Percentiles rank a stretch among this genome's conserved stretches.
Conservation (phyloP, 2,113 vertebrate genomes). For the Xyliphius kryptos region DNA sequence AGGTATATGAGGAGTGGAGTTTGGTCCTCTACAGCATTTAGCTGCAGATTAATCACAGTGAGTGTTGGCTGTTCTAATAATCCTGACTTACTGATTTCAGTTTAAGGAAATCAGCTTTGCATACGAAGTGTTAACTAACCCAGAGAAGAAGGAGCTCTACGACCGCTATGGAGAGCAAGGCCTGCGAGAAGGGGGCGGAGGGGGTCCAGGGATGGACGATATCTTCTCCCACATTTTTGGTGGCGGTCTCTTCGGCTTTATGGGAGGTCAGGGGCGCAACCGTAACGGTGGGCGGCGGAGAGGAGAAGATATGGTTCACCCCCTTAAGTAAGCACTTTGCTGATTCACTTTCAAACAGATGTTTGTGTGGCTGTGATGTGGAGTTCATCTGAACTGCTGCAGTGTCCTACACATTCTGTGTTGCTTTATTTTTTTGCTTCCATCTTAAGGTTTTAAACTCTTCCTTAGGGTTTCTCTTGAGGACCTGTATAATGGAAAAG, state of each 20-base stretch:
- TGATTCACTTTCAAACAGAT: background rate
- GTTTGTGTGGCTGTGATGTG: too few species aligned
- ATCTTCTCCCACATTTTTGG: constrained; percentile 99
- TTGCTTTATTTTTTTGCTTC: too few species aligned
- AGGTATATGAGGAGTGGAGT: too few species aligned
- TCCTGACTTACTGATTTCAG: constrained; percentile 62
- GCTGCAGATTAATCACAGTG: too few species aligned
- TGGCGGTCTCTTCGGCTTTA: too few species aligned
- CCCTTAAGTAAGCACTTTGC: constrained; percentile 79
- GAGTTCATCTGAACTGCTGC: too few species aligned
- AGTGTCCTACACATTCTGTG: too few species aligned
- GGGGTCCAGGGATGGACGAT: constrained; percentile 92
- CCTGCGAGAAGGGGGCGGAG: constrained; percentile 92
- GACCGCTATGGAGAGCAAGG: too few species aligned
- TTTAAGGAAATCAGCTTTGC: constrained; percentile 99
- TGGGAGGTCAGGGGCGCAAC: constrained; percentile 86
- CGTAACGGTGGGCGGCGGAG: constrained; percentile 90
- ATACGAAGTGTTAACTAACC: constrained; percentile 93
- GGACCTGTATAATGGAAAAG: constrained; percentile 98
- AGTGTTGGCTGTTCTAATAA: too few species aligned
- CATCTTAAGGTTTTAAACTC: too few species aligned
- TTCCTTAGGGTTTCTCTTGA: constrained; percentile 97
- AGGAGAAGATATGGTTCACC: constrained; percentile 98
- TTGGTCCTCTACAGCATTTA: too few species aligned
- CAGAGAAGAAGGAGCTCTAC: constrained; percentile 93